These are phyloP conservation scores for Aviceda subcristata DNA, from an alignment of 2,113 vertebrate genomes.

Conservation along the genomic window DNA sequence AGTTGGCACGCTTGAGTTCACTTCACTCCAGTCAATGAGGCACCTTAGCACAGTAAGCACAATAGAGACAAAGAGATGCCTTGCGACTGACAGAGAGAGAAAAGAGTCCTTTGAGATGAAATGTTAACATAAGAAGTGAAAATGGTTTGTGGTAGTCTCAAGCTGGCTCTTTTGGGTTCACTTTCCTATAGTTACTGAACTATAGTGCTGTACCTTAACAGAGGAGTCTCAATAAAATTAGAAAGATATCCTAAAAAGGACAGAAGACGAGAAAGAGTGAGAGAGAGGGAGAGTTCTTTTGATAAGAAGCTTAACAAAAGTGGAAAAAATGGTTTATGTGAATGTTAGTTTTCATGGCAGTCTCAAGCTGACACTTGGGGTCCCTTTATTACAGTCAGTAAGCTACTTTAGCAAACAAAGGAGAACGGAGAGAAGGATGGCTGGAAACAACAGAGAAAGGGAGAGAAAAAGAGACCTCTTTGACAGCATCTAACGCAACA, in stretches of 20 bases:
- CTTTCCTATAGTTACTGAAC: slow-evolving; percentile 79
- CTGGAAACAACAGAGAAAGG: slow-evolving; percentile 62
- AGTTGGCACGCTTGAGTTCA: slow-evolving; percentile 78
- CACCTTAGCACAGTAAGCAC: slow-evolving; percentile 75
- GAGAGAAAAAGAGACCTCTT: slow-evolving; percentile 36
- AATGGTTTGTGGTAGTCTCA: slow-evolving; percentile 79
- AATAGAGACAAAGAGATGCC: slow-evolving; percentile 79
- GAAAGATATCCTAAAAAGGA: slow-evolving; percentile 77
- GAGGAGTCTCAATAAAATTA: slow-evolving; percentile 81
- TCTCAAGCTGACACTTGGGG: slow-evolving; percentile 67
- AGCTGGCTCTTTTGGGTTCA: slow-evolving; percentile 80
- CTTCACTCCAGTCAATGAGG: slow-evolving; percentile 76
- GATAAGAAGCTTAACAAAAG: slow-evolving; percentile 80
- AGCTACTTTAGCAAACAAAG: slow-evolving; percentile 76
- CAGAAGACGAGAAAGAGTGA: slow-evolving; percentile 59
- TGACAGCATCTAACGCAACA: slow-evolving; percentile 47
- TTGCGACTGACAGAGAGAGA: slow-evolving; percentile 78
- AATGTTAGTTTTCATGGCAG: slow-evolving; percentile 74
- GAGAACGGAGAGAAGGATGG: slow-evolving; percentile 58
- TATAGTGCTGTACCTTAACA: slow-evolving; percentile 75
- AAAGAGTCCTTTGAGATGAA: slow-evolving; percentile 82
- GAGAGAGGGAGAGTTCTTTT: slow-evolving; percentile 51
- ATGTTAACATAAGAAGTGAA: slow-evolving; percentile 80
- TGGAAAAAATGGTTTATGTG: slow-evolving; percentile 75
- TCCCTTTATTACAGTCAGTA: slow-evolving; percentile 70